phyloP scores from a whole-genome alignment of 2,888 invertebrate species.

The Pharmacophagus antenor region DNA sequence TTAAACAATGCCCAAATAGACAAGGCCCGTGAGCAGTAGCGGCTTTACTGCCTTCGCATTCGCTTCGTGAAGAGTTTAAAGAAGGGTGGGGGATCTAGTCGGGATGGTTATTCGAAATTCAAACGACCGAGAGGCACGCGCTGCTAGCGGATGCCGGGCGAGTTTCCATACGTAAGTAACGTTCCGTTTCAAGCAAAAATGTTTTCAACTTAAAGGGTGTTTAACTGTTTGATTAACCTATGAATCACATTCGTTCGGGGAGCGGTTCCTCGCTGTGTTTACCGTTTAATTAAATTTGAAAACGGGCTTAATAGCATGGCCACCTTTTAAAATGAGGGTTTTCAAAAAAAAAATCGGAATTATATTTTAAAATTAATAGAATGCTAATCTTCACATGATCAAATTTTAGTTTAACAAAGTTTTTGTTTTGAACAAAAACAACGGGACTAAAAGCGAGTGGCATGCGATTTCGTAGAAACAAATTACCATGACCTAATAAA shows the following conservation, averaged over 20 bases:
- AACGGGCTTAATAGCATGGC: too few relatives aligned
- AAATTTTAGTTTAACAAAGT: too few relatives aligned
- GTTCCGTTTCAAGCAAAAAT: slow-evolving; percentile 37
- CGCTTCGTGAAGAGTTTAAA: slow-evolving; percentile 16
- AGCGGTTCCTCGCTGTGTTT: slow-evolving; percentile 1
- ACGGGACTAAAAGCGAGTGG: too few relatives aligned
- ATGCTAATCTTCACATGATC: too few relatives aligned
- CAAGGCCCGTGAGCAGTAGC: slow-evolving; percentile 31
- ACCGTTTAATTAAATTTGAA: slow-evolving; percentile 21
- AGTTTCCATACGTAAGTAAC: slow-evolving; percentile 37
- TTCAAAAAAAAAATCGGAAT: too few relatives aligned
- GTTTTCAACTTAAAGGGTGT: slow-evolving; percentile 17
- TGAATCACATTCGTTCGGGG: slow-evolving; percentile 27
- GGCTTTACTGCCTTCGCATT: slow-evolving; percentile 29
- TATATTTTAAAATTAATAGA: too few relatives aligned
- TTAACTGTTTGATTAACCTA: slow-evolving; percentile 30
- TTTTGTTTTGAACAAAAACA: too few relatives aligned
- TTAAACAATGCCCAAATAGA: slow-evolving; percentile 31
- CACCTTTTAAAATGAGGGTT: too few relatives aligned
- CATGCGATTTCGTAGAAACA: too few relatives aligned
- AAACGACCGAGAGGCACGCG: slow-evolving; percentile 35
- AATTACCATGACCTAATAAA: too few relatives aligned
- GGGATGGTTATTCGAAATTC: slow-evolving; percentile 32
- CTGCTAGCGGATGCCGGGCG: slow-evolving; percentile 36
- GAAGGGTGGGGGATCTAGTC: slow-evolving; percentile 31